These are phyloP conservation scores for Phalloptychus januarius DNA, from an alignment of 2,797 vertebrate species.

Conservation along the genomic window DNA sequence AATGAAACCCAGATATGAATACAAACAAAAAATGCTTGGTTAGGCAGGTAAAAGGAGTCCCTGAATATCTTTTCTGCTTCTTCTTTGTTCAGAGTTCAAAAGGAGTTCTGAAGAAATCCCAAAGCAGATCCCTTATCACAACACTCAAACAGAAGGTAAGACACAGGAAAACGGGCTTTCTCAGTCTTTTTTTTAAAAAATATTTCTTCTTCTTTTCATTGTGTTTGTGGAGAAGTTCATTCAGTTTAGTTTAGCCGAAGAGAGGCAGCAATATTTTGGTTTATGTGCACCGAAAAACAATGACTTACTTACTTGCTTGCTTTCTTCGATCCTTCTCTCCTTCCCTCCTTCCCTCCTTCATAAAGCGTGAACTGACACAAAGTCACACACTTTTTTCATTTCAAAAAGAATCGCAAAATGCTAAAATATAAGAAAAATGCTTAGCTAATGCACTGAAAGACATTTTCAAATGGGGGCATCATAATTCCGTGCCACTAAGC, in stretches of 20 bases:
- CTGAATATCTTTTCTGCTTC: constrained; percentile 26
- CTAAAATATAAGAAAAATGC: neutral
- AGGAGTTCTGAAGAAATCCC: constrained; percentile 91
- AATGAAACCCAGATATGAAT: constrained; percentile 26
- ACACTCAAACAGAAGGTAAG: constrained; percentile 95
- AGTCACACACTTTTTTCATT: neutral
- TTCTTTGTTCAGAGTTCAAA: constrained; percentile 84
- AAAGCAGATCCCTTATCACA: constrained; percentile 90
- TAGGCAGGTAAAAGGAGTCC: constrained; percentile 5
- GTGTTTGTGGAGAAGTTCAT: neutral
- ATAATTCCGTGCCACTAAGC: neutral
- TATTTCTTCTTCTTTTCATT: neutral
- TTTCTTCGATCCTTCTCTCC: neutral
- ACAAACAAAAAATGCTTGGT: constrained; percentile 20
- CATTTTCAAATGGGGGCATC: neutral
- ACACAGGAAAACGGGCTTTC: neutral
- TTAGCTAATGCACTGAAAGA: neutral
- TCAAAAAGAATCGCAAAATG: neutral
- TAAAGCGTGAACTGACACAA: neutral
- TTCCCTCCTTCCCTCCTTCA: neutral
- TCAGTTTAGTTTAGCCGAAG: neutral
- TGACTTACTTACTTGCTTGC: neutral
- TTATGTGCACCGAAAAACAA: neutral
- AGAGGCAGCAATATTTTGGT: neutral
- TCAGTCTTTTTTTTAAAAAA: neutral